Evolutionary conservation across 2,113 vertebrate species (phyloP).

Genomic region (Dinomys branickii): DNA sequence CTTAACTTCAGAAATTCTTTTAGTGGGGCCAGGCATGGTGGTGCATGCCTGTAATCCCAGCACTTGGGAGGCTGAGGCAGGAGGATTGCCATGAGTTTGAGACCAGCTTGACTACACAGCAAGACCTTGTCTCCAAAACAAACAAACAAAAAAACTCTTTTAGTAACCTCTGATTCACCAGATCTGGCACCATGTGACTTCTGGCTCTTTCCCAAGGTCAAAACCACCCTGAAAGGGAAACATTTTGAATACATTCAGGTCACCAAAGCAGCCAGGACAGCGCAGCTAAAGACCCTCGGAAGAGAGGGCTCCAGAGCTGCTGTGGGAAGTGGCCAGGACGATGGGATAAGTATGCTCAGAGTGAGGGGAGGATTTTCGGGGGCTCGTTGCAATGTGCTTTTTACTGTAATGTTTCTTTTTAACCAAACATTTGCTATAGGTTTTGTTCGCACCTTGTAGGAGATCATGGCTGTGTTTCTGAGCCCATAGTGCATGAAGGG

Average conservation of each 20-base stretch:
- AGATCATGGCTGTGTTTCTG: background rate
- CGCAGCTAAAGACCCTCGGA: background rate
- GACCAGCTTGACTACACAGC: background rate
- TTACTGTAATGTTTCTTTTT: background rate
- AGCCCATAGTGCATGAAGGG: accelerated
- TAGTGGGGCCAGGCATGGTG: background rate
- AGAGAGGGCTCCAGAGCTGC: background rate
- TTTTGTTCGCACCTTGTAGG: background rate
- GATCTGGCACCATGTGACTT: background rate
- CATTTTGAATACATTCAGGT: background rate
- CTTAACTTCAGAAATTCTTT: background rate
- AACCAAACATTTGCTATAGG: background rate
- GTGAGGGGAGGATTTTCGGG: background rate
- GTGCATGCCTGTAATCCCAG: background rate
- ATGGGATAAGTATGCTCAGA: background rate
- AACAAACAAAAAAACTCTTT: background rate
- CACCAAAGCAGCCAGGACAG: background rate
- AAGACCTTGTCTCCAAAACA: background rate
- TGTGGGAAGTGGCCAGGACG: background rate
- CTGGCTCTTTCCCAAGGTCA: background rate
- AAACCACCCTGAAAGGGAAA: background rate
- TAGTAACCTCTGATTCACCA: background rate
- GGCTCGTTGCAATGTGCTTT: background rate
- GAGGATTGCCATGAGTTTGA: background rate
- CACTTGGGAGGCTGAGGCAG: background rate